A percentile compares a stretch with the other conserved stretches of the same genome.
phyloP scores from a whole-genome alignment of 2,113 vertebrate genomes.

The Pteropus alecto region DNA sequence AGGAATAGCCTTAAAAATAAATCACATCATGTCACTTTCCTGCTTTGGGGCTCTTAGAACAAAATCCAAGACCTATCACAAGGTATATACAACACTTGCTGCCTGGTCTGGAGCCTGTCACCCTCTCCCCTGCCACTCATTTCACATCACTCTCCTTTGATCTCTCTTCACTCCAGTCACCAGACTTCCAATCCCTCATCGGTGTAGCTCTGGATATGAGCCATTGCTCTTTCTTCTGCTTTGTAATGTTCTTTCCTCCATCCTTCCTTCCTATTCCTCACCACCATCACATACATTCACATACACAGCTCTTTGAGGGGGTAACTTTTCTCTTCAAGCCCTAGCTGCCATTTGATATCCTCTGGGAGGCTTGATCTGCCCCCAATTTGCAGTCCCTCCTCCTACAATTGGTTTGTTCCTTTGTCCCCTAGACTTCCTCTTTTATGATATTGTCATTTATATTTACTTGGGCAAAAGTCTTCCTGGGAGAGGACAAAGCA shows the following conservation, averaged over 20 bases:
- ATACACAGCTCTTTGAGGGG: background rate
- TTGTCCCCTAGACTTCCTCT: background rate
- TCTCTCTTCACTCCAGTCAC: background rate
- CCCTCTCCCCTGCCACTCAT: background rate
- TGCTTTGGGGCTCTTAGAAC: background rate
- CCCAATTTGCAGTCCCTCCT: background rate
- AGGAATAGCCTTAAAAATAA: background rate
- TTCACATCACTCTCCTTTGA: background rate
- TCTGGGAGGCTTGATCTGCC: background rate
- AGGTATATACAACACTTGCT: background rate
- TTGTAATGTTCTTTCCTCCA: background rate
- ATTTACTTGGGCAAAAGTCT: background rate
- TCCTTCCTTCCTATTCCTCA: background rate
- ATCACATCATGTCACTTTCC: background rate
- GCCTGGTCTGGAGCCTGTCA: background rate
- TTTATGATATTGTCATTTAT: background rate
- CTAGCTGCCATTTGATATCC: background rate
- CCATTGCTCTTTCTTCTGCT: background rate
- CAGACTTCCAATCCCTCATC: background rate
- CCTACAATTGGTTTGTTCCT: background rate
- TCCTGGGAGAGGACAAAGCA: background rate
- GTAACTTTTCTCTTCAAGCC: background rate
- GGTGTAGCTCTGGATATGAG: background rate
- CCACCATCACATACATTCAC: background rate
- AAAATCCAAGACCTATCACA: background rate